Percentiles rank a stretch among this genome's conserved stretches.
Conservation (phyloP, 2,888 invertebrate genomes). For the Temnothorax unifasciatus region DNA sequence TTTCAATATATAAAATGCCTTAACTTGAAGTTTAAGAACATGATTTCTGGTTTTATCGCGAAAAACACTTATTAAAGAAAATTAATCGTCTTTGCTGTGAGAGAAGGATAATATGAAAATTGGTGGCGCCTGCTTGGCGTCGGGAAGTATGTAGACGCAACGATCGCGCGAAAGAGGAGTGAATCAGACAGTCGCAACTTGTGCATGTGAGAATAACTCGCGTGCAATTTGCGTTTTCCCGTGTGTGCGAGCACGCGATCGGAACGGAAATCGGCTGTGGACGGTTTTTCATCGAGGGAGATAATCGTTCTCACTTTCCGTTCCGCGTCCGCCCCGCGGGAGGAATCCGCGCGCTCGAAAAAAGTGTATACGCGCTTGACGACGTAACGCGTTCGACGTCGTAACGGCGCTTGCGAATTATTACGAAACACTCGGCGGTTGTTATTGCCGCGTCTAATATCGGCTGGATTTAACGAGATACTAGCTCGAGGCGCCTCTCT, state of each 20-base stretch:
- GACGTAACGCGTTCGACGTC: conserved; percentile 17
- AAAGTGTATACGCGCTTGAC: background rate
- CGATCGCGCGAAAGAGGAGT: background rate
- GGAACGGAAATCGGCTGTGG: conserved; percentile 18
- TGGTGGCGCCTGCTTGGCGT: conserved; percentile 12
- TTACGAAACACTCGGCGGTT: conserved; percentile 32
- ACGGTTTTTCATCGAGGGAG: conserved; percentile 16
- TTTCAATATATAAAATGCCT: background rate
- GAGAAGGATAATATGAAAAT: conserved; percentile 3
- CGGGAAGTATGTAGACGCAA: background rate
- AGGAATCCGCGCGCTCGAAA: conserved; percentile 28
- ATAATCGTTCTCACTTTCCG: conserved; percentile 24
- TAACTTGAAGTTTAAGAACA: background rate
- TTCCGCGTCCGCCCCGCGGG: background rate
- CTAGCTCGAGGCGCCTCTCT: conserved; percentile 53
- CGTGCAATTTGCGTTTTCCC: conserved; percentile 16
- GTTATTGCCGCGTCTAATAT: conserved; percentile 40
- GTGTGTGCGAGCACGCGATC: conserved; percentile 2
- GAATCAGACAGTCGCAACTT: conserved; percentile 12
- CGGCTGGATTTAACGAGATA: conserved; percentile 56
- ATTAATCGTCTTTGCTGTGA: background rate
- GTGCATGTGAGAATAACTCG: background rate
- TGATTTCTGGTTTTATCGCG: background rate
- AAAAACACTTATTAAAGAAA: background rate
- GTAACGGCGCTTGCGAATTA: conserved; percentile 38